Percentiles rank a stretch among this genome's conserved stretches.
Evolutionary conservation across 2,113 vertebrate genomes (phyloP).

Genomic region (Sceloporus undulatus): DNA sequence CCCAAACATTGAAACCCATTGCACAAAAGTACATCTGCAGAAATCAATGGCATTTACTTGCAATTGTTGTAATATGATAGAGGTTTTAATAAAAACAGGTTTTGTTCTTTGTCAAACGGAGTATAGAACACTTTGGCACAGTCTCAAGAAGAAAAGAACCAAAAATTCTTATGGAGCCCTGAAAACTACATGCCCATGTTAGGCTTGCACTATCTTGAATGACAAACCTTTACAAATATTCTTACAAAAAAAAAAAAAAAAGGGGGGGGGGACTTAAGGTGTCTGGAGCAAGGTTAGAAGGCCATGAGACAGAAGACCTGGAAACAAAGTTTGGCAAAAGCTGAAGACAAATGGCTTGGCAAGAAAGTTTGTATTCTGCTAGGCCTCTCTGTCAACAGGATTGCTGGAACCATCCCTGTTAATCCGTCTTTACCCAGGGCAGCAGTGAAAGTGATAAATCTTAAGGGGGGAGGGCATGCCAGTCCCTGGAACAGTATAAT

Average conservation of each 20-base stretch:
- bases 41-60: background rate
- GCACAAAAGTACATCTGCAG: background rate
- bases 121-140: background rate
- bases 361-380: conserved; percentile 27
- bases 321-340: conserved; percentile 13
- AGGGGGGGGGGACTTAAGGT: background rate
- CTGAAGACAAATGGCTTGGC: conserved; percentile 9
- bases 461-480: background rate
- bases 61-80: background rate
- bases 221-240: background rate
- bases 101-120: conserved; percentile 18
- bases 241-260: no score
- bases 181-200: background rate
- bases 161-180: background rate
- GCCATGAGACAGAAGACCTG: background rate
- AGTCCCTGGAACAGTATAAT: background rate
- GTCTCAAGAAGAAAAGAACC: background rate
- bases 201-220: background rate
- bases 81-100: background rate
- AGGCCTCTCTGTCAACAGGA: background rate
- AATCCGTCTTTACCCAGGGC: conserved; percentile 10
- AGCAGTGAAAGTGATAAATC: background rate
- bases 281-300: background rate
- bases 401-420: conserved; percentile 10
- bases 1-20: background rate